Evolutionary conservation across 2,797 vertebrate species (phyloP), one percentile per base, ranked within the genome.

Genomic region (Atherinosoma microstoma): DNA sequence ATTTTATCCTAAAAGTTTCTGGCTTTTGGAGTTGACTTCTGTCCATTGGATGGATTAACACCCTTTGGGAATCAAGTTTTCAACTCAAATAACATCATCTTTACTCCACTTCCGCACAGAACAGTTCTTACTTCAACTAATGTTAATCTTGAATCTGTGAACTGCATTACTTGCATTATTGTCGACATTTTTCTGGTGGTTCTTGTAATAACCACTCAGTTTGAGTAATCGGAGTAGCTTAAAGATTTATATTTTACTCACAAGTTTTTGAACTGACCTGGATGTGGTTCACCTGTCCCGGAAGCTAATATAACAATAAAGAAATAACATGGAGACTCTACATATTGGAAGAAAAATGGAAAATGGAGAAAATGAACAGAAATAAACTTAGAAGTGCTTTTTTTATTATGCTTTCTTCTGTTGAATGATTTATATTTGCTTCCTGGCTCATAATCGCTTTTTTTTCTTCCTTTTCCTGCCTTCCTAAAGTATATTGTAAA

Each of bases 391-490:
- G 70, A 9, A 22, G 51, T 27, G 51, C 24, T 27, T 18, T 54
- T 54, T 54, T 1, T 54, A 6, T 29, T 15, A 54, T 54, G 5
- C 12, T 54, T 54, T 54, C n/a, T 27, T 54, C 51, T 13, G 51
- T 12, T 54, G 24, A 54, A 29, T 54, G 51, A 54, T 54, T 54
- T 11, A 12, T 69, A 67, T 68, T 67, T 60, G 24, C 54, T 66
- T 75, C 60, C 63, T 70, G 68, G 59, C 73, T 70, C 66, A 34
- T 75, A 68, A 65, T 64, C 58, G 35, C 32, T 58, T 36, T 49
- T 64, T 62, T 40, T 42, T 58, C 47, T 38, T 62, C 42, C 54
- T 13, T 58, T 56, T 24, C 70, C 51, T 49, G 76, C 47, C 67
- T 30, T 72, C 53, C 42, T 68, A 64, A 70, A 66, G 51, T 34